Conservation (phyloP, 2,797 vertebrate genomes). For the Spinus olivaceus region DNA sequence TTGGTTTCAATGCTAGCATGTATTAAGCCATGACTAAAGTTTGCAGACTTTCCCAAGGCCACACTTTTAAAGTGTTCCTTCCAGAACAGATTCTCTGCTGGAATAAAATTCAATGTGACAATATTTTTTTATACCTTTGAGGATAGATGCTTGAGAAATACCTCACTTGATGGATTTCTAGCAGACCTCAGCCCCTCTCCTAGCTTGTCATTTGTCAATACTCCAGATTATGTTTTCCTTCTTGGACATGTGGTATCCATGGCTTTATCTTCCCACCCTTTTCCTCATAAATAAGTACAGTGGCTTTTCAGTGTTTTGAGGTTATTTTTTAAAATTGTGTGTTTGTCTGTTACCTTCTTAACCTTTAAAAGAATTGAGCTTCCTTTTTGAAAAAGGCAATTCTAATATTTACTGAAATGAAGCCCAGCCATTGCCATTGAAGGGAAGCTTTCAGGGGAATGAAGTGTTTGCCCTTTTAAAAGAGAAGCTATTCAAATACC, state of each 20-base stretch:
- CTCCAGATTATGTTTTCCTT: background rate
- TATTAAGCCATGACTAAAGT: background rate
- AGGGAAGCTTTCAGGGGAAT: background rate
- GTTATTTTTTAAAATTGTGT: rapidly evolving
- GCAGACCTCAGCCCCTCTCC: background rate
- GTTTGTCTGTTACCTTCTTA: background rate
- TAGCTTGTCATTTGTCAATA: background rate
- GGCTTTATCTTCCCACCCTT: background rate
- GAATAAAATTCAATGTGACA: background rate
- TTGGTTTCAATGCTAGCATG: background rate
- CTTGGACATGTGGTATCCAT: background rate
- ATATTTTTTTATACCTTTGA: background rate
- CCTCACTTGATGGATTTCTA: background rate
- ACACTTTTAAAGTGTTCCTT: background rate
- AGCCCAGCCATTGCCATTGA: background rate
- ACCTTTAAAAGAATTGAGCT: background rate
- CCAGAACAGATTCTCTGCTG: background rate
- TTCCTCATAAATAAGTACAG: background rate
- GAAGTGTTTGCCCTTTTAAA: background rate
- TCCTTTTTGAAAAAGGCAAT: background rate
- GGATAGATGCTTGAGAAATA: background rate
- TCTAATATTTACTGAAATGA: background rate
- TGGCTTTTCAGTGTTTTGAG: background rate
- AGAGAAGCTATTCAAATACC: background rate
- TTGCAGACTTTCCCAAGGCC: background rate